Conservation (phyloP, 2,888 invertebrate species). For the Lepetodrilus schrolli region DNA sequence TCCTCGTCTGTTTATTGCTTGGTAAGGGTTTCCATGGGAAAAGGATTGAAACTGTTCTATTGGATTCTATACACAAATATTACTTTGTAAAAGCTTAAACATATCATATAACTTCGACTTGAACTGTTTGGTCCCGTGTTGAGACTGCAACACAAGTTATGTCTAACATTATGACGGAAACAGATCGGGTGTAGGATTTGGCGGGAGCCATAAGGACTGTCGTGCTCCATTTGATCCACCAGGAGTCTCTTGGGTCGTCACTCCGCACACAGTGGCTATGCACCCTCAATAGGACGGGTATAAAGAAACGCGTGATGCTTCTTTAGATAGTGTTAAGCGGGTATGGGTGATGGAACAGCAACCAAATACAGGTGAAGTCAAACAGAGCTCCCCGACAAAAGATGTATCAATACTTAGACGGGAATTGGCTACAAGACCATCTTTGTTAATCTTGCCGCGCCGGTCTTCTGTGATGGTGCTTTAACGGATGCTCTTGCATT, state of each 20-base stretch:
- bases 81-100: background rate
- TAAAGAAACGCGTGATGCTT: background rate
- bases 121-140: background rate
- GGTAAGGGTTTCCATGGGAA: background rate
- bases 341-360: background rate
- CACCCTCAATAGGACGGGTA: background rate
- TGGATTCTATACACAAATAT: background rate
- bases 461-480: background rate
- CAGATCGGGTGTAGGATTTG: background rate
- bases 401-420: constrained; percentile 2
- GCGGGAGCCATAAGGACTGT: background rate
- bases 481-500: background rate
- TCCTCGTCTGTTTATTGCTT: background rate
- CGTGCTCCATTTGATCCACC: background rate
- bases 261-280: too few relatives aligned
- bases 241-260: background rate
- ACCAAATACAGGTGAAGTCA: background rate
- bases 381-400: background rate
- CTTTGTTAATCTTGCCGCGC: background rate
- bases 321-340: background rate
- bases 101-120: background rate
- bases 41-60: background rate
- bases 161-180: background rate
- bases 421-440: background rate
- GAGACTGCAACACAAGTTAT: background rate